Percentiles rank a stretch among this genome's conserved stretches.
Evolutionary conservation across 2,888 invertebrate species (phyloP).

Genomic region (Spilarctia lutea): DNA sequence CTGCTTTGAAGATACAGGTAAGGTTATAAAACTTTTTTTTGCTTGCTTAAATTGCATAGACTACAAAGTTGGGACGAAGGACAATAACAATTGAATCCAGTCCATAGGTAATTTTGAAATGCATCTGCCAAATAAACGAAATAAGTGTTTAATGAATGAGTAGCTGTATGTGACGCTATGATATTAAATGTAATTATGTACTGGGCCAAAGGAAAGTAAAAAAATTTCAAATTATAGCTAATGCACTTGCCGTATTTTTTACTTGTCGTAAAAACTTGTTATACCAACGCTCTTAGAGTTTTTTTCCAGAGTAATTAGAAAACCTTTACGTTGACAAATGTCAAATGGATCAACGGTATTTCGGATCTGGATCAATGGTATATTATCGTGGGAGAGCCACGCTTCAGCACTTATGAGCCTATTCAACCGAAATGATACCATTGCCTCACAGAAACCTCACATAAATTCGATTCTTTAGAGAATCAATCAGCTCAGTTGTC

Average conservation of each 20-base stretch:
- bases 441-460: too few relatives aligned
- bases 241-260: neutral
- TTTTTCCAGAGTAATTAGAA: neutral
- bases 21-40: neutral
- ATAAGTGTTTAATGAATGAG: neutral
- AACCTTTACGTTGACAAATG: neutral
- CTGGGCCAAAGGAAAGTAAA: neutral
- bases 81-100: neutral
- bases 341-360: neutral
- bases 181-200: neutral
- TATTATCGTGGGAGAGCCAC: neutral
- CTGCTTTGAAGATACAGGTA: conserved; percentile 11
- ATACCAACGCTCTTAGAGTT: neutral
- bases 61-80: neutral
- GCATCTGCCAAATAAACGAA: neutral
- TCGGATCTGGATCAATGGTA: neutral
- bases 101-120: neutral
- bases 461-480: too few relatives aligned
- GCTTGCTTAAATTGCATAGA: neutral
- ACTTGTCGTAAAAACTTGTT: too few relatives aligned
- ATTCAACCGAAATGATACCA: too few relatives aligned
- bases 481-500: too few relatives aligned
- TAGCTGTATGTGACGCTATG: too few relatives aligned
- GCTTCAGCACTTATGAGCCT: too few relatives aligned
- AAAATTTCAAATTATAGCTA: neutral